A percentile compares a stretch with the other conserved stretches of the same genome.
Conservation (phyloP, 2,888 invertebrate species). For the Amphipyra tragopoginis region DNA sequence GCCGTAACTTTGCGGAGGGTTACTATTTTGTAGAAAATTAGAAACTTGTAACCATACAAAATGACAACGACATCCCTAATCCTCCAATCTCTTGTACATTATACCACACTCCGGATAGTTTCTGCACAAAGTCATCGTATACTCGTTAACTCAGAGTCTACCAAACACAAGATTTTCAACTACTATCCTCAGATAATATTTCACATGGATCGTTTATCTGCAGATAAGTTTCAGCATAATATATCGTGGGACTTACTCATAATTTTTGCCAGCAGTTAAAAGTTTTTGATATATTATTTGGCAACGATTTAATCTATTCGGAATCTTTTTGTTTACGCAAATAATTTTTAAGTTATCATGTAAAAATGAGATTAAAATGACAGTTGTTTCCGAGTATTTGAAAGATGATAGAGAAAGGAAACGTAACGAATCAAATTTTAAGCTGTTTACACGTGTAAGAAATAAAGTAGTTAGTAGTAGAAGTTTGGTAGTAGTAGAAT, state of each 20-base stretch:
- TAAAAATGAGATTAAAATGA: slow-evolving; percentile 21
- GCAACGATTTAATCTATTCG: slow-evolving; percentile 43
- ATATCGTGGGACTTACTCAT: slow-evolving; percentile 48
- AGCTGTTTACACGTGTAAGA: too few relatives aligned
- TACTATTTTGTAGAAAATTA: too few relatives aligned
- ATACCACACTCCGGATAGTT: slow-evolving; percentile 17
- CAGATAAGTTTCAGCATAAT: slow-evolving; percentile 45
- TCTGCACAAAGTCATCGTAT: slow-evolving; percentile 55
- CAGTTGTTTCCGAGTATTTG: too few relatives aligned
- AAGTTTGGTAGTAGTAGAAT: too few relatives aligned
- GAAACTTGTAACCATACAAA: too few relatives aligned
- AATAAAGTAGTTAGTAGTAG: too few relatives aligned
- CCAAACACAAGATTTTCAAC: slow-evolving; percentile 48
- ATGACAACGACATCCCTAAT: not conserved
- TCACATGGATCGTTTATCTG: slow-evolving; percentile 53
- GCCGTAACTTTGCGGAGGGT: too few relatives aligned
- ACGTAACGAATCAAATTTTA: too few relatives aligned
- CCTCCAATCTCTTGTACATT: slow-evolving; percentile 1
- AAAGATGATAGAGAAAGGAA: too few relatives aligned
- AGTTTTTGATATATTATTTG: slow-evolving; percentile 56
- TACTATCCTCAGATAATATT: slow-evolving; percentile 49
- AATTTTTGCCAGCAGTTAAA: slow-evolving; percentile 54
- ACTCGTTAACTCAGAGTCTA: slow-evolving; percentile 62
- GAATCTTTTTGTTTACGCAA: slow-evolving; percentile 48
- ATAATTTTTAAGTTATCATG: slow-evolving; percentile 44